Evolutionary conservation across 1,140 invertebrate genomes (phyloP).

Genomic region (Pogonognathellus flavescens): DNA sequence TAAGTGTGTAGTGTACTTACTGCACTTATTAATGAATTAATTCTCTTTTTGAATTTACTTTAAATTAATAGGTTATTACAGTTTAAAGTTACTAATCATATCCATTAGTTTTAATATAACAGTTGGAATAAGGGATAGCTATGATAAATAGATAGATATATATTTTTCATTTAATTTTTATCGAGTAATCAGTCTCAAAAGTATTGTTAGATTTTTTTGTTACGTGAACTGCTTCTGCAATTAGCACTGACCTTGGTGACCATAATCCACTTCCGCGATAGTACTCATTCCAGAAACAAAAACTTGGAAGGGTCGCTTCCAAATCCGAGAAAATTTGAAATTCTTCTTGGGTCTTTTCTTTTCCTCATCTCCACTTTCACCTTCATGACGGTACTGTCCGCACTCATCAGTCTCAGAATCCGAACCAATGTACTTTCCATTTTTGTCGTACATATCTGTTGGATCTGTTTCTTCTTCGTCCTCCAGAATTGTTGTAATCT

Average conservation of each 20-base stretch:
- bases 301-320: not conserved
- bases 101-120: too few species aligned
- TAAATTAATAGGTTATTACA: too few species aligned
- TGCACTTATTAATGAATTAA: too few species aligned
- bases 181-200: too few species aligned
- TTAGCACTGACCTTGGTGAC: not conserved
- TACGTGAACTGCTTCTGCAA: not conserved
- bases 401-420: not conserved
- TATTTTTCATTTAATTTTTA: too few species aligned
- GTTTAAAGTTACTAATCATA: too few species aligned
- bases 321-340: not conserved
- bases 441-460: not conserved
- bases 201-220: not conserved
- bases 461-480: not conserved
- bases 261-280: slow-evolving; percentile 11
- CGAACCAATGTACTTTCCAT: not conserved
- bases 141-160: too few species aligned
- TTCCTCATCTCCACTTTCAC: not conserved
- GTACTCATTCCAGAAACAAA: slow-evolving; percentile 23
- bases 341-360: not conserved
- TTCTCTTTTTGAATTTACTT: too few species aligned
- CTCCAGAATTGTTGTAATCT: slow-evolving; percentile 12
- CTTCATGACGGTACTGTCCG: too few species aligned
- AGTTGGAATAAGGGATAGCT: too few species aligned
- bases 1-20: too few species aligned